phyloP scores from a whole-genome alignment of 1,140 invertebrate species.

The Megalonaias nervosa region DNA sequence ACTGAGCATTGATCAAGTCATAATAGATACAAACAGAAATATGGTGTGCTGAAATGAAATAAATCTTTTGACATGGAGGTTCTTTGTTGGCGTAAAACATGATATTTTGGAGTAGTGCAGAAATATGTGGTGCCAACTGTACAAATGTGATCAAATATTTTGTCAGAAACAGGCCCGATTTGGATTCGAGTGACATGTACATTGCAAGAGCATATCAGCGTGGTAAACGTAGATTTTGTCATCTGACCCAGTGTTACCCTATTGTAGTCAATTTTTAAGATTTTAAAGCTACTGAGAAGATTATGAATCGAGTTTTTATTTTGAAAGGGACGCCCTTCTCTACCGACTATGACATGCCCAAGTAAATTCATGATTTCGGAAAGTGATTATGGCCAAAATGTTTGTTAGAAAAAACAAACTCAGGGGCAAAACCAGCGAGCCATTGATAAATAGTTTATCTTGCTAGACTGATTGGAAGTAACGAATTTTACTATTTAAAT shows the following conservation, averaged over 20 bases:
- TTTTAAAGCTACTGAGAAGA: neutral
- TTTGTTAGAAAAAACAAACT: neutral
- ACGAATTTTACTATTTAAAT: neutral
- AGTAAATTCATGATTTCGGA: neutral
- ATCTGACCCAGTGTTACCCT: neutral
- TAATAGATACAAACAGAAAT: neutral
- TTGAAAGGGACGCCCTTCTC: neutral
- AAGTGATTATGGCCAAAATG: neutral
- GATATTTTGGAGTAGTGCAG: neutral
- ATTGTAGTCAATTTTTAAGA: neutral
- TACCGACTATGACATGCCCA: neutral
- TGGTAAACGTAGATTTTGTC: neutral
- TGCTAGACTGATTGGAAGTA: neutral
- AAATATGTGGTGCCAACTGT: neutral
- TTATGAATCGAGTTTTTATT: neutral
- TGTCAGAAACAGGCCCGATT: neutral
- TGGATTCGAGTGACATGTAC: neutral
- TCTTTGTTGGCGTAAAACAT: neutral
- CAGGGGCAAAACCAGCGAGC: neutral
- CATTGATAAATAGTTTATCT: neutral
- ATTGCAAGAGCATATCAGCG: neutral
- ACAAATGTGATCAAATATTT: neutral
- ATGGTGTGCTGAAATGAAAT: neutral
- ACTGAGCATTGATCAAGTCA: too few species aligned
- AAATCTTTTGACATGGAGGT: conserved; percentile 3